Evolutionary conservation across 1,140 invertebrate species (phyloP).

Genomic region (Alviniconcha marisindica): DNA sequence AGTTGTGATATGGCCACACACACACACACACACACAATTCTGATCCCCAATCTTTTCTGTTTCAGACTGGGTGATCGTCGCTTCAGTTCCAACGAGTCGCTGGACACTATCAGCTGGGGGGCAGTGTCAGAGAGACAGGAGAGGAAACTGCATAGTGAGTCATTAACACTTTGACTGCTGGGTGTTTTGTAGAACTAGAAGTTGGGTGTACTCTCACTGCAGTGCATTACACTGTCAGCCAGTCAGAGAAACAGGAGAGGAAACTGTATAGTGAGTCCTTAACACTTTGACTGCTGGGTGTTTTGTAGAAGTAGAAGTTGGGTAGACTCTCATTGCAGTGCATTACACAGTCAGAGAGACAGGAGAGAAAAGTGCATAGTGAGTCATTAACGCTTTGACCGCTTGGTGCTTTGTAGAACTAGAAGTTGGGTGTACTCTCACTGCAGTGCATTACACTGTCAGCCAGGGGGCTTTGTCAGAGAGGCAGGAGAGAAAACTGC

Average conservation of each 20-base stretch:
- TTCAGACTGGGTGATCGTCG: slow-evolving; percentile 65
- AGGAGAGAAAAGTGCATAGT: slow-evolving; percentile 56
- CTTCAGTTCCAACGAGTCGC: slow-evolving; percentile 70
- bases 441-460: no score
- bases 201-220: no score
- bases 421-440: no score
- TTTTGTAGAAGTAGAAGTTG: no score
- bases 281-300: no score
- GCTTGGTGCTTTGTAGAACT: no score
- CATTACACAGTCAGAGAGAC: slow-evolving; percentile 71
- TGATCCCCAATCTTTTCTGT: slow-evolving; percentile 32
- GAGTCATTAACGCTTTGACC: not conserved
- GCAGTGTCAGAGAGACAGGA: slow-evolving; percentile 68
- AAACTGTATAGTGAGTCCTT: slow-evolving; percentile 39
- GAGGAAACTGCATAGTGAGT: slow-evolving; percentile 48
- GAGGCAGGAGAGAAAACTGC: slow-evolving; percentile 57
- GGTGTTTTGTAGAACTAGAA: no score
- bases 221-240: slow-evolving; percentile 71
- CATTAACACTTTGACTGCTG: no score
- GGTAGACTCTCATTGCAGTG: no score
- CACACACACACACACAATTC: no score
- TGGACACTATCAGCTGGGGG: slow-evolving; percentile 72
- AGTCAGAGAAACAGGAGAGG: slow-evolving; percentile 68
- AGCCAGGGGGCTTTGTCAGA: slow-evolving; percentile 72
- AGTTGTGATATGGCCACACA: no score